These are phyloP conservation scores for Hylomyscus alleni DNA, from an alignment of 2,797 vertebrate genomes.

Conservation along the genomic window DNA sequence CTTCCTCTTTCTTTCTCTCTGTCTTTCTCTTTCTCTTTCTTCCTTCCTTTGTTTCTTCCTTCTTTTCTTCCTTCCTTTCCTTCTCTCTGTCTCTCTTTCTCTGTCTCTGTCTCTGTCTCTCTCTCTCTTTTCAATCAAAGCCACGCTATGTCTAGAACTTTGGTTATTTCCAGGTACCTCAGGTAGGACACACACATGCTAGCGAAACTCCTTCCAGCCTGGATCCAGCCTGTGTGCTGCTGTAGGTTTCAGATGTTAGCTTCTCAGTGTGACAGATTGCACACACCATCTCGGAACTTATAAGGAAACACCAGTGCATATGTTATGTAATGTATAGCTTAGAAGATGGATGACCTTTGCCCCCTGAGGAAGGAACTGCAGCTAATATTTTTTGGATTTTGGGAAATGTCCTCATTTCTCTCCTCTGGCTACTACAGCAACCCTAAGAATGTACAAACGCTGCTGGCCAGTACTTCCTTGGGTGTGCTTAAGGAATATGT, in stretches of 20 bases:
- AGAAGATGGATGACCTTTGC: neutral
- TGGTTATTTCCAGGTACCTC: constrained; percentile 57
- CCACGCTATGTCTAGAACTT: neutral
- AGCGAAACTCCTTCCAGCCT: neutral
- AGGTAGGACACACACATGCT: neutral
- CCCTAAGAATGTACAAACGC: neutral
- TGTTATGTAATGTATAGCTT: constrained; percentile 35
- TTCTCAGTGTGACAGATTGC: constrained; percentile 67
- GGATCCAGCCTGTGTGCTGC: neutral
- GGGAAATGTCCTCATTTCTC: constrained; percentile 5
- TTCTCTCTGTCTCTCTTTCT: accelerated
- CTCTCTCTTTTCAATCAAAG: neutral
- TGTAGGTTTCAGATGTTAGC: constrained; percentile 60
- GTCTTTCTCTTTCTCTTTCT: too few species aligned
- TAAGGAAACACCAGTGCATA: constrained; percentile 49
- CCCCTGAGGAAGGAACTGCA: constrained; percentile 64
- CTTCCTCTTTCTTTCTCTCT: too few species aligned
- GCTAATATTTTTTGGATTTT: constrained; percentile 60
- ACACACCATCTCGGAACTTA: constrained; percentile 68
- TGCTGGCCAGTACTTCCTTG: constrained; percentile 44
- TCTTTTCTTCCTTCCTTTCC: neutral
- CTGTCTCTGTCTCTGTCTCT: too few species aligned
- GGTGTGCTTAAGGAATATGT: neutral
- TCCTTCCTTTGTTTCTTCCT: accelerated
- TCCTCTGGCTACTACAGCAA: neutral